phyloP scores from a whole-genome alignment of 2,888 invertebrate species.

The Campoletis raptor region DNA sequence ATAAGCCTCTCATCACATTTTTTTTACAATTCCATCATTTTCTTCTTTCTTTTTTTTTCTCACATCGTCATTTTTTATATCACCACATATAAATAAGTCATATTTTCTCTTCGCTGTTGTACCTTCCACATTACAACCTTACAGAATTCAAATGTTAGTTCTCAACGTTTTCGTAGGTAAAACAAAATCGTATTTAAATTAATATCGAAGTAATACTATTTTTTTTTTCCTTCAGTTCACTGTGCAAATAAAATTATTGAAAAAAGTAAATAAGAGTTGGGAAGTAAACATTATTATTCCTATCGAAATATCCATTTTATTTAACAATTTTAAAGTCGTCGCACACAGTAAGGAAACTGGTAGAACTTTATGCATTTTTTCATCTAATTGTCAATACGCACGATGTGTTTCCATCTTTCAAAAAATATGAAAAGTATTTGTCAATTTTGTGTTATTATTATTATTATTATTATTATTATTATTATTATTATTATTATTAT shows the following conservation, averaged over 20 bases:
- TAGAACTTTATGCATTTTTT: too few relatives aligned
- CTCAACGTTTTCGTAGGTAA: background rate
- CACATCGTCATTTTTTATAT: conserved; percentile 3
- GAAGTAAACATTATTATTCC: too few relatives aligned
- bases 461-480: too few relatives aligned
- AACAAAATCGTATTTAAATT: background rate
- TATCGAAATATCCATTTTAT: too few relatives aligned
- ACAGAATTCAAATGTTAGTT: background rate
- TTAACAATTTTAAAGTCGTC: too few relatives aligned
- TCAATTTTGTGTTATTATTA: too few relatives aligned
- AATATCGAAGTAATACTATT: background rate
- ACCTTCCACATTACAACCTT: background rate
- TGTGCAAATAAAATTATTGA: background rate
- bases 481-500: too few relatives aligned
- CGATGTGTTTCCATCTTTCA: too few relatives aligned
- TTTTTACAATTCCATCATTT: background rate
- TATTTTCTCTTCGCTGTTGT: background rate
- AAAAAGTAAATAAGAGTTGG: too few relatives aligned
- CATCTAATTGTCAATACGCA: too few relatives aligned
- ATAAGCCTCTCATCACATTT: background rate
- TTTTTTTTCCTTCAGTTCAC: background rate
- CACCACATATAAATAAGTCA: background rate
- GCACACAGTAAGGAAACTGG: too few relatives aligned
- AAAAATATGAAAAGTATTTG: too few relatives aligned
- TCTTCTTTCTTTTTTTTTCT: background rate